These are phyloP conservation scores for Amiota mariae DNA, from an alignment of 2,888 invertebrate species.

Conservation along the genomic window DNA sequence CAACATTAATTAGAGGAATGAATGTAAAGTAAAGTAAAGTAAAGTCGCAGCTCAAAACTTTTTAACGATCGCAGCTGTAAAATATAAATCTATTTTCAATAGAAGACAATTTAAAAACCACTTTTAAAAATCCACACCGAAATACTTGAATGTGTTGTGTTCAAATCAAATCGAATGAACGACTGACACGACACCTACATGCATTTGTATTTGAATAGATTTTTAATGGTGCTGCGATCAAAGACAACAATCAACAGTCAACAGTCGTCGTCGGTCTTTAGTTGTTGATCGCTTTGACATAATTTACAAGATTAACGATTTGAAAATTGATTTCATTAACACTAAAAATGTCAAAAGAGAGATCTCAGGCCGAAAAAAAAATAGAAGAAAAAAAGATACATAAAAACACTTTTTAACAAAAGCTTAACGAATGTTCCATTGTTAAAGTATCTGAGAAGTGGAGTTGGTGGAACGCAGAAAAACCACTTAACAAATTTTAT, in stretches of 20 bases:
- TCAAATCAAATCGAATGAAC: too few species aligned
- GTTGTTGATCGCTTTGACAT: constrained; percentile 49
- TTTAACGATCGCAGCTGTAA: constrained; percentile 27
- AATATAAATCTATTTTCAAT: constrained; percentile 23
- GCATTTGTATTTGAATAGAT: constrained; percentile 35
- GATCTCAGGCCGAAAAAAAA: constrained; percentile 43
- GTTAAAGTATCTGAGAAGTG: neutral
- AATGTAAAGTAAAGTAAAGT: too few species aligned
- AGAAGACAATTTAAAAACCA: constrained; percentile 13
- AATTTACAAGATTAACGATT: constrained; percentile 70
- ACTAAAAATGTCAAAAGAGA: constrained; percentile 63
- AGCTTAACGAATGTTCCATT: constrained; percentile 1
- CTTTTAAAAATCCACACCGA: constrained; percentile 16
- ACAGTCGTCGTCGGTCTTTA: too few species aligned
- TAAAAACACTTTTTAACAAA: constrained; percentile 30
- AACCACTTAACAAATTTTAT: constrained; percentile 64
- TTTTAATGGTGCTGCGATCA: neutral
- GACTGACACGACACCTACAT: constrained; percentile 4
- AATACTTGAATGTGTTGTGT: too few species aligned
- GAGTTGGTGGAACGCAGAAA: constrained; percentile 49
- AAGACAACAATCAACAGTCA: constrained; percentile 50
- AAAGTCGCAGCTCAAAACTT: neutral
- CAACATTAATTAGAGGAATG: too few species aligned
- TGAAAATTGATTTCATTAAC: constrained; percentile 69
- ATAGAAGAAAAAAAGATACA: constrained; percentile 28